Percentiles rank a stretch among this genome's conserved stretches.
Conservation (phyloP, 1,140 invertebrate species). For the Sarcophaga bullata region DNA sequence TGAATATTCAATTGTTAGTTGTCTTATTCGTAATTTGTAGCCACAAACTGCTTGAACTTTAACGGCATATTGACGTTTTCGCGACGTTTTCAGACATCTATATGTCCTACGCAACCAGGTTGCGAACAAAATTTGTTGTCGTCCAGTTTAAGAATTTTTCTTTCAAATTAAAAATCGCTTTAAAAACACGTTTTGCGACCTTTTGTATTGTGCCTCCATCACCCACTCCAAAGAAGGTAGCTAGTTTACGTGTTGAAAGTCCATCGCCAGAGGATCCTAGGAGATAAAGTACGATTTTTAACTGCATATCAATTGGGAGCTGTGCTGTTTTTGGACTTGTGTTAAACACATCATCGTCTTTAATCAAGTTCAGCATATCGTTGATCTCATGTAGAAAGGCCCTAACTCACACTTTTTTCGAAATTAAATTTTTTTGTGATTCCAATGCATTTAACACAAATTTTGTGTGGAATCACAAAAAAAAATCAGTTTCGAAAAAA, state of each 20-base stretch:
- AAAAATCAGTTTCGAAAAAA: too few species aligned
- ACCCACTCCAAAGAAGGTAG: slow-evolving; percentile 35
- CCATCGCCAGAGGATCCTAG: slow-evolving; percentile 33
- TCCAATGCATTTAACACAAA: too few species aligned
- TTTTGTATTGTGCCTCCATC: slow-evolving; percentile 34
- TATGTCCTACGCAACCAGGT: slow-evolving; percentile 23
- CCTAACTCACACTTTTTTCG: too few species aligned
- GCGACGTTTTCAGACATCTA: slow-evolving; percentile 38
- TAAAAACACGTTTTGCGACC: slow-evolving; percentile 26
- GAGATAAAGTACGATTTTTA: slow-evolving; percentile 41
- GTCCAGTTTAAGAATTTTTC: slow-evolving; percentile 23
- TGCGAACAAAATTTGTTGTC: not conserved
- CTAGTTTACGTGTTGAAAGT: slow-evolving; percentile 26
- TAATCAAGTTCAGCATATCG: too few species aligned
- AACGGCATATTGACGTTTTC: slow-evolving; percentile 5
- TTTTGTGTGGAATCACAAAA: too few species aligned
- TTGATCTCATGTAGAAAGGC: too few species aligned
- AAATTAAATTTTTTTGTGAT: too few species aligned
- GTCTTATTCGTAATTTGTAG: slow-evolving; percentile 29
- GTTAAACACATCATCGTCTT: slow-evolving; percentile 32
- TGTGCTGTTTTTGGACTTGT: not conserved
- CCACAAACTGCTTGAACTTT: slow-evolving; percentile 28
- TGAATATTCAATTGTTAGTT: not conserved
- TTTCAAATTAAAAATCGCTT: slow-evolving; percentile 19
- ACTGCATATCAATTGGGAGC: not conserved